Base-by-base conservation (phyloP, 2,888 invertebrate genomes). In the Lapara coniferarum region DNA sequence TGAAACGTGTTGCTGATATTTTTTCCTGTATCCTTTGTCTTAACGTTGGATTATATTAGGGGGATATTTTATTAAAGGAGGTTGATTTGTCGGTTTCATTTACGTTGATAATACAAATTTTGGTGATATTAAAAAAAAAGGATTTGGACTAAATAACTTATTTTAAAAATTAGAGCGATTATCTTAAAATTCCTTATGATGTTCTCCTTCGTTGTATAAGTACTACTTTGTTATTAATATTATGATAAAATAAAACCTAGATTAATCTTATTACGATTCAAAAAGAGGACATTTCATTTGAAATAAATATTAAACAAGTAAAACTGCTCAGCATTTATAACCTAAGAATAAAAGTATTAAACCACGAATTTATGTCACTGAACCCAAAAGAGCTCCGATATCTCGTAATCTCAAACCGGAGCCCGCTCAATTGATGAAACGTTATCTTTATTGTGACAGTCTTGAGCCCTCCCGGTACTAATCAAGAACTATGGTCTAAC, bases 401-500 rank as follows among this genome's bases (percentile, higher is more conserved):
- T 80, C 78, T 77, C 69, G 57, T 57, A 66, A 53, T 66, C 55
- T 52, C 55, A 12, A 67, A 30, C 51, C 66, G 10, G 56, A 58
- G 71, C 73, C 70, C 70, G 74, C 75, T 72, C 80, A 84, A 84
- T 85, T 82, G 85, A 85, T 84, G 82, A 80, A 80, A 81, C 79
- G 79, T 81, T 85, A 85, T 85, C 85, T 83, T 73, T 79, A 81
- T 78, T 78, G 85, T 84, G 84, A 84, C 85, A 85, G 82, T 76
- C 76, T 73, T 80, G 80, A 85, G 80, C 79, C 75, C 67, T 71
- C 76, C 73, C 74, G 69, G 66, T 71, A 69, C 81, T 85, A 85
- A 86, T 86, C 84, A 82, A 79, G 82, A 86, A 84, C 79, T 81
- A 85, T 80, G 77, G 79, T 67, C 72, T 81, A 81, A 86, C 78